Conservation (phyloP, 2,113 vertebrate species). For the Nesogale talazaci region DNA sequence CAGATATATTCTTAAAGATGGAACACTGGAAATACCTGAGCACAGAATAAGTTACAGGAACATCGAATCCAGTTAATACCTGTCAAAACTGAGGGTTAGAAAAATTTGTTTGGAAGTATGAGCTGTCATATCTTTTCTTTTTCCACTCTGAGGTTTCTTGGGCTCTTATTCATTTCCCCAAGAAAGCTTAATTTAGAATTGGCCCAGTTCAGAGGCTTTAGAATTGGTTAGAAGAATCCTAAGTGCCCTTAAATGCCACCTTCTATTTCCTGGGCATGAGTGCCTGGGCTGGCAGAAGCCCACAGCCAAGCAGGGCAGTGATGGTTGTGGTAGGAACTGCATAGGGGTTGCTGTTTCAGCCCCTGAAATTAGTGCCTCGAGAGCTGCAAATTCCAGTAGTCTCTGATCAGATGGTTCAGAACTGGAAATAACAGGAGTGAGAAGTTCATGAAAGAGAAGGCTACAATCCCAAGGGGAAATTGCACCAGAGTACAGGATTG, state of each 20-base stretch:
- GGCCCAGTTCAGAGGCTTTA: conserved; percentile 71
- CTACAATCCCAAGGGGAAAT: conserved; percentile 54
- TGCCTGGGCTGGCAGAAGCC: conserved; percentile 73
- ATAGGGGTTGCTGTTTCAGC: conserved; percentile 71
- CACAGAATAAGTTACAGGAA: conserved; percentile 49
- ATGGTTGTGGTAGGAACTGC: conserved; percentile 64
- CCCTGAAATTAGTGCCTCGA: conserved; percentile 80
- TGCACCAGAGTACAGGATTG: conserved; percentile 15
- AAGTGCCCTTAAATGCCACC: conserved; percentile 81
- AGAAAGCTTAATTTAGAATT: conserved; percentile 81
- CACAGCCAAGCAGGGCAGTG: conserved; percentile 65
- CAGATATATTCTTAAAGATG: conserved; percentile 37
- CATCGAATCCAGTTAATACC: background rate
- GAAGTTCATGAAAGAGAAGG: conserved; percentile 79
- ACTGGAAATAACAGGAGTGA: conserved; percentile 81
- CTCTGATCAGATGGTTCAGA: conserved; percentile 78
- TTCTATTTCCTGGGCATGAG: conserved; percentile 81
- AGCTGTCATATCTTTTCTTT: conserved; percentile 47
- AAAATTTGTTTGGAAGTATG: conserved; percentile 36
- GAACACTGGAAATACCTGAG: conserved; percentile 1
- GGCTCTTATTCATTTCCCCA: conserved; percentile 77
- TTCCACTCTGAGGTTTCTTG: conserved; percentile 69
- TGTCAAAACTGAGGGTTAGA: conserved; percentile 41
- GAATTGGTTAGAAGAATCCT: conserved; percentile 68
- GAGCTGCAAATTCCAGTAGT: conserved; percentile 76